phyloP scores from a whole-genome alignment of 1,140 invertebrate genomes.

The Drosophila punjabiensis region DNA sequence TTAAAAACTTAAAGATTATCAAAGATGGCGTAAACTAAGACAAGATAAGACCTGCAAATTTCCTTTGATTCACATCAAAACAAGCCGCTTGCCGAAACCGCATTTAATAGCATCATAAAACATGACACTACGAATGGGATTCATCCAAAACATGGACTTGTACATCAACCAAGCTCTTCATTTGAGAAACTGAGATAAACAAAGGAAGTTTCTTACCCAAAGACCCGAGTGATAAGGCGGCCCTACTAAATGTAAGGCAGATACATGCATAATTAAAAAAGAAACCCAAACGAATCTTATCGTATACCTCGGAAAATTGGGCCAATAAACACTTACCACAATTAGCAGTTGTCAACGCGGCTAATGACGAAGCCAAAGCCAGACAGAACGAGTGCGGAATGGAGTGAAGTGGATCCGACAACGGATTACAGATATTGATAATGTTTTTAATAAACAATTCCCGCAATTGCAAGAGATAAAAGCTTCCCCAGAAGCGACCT shows the following conservation, averaged over 20 bases:
- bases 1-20: not conserved
- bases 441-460: constrained; percentile 57
- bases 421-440: constrained; percentile 57
- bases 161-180: constrained; percentile 12
- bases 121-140: not conserved
- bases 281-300: constrained; percentile 47
- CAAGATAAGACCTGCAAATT: not conserved
- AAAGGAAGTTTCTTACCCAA: constrained; percentile 15
- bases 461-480: constrained; percentile 34
- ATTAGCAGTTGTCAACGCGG: constrained; percentile 48
- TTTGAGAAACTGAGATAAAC: constrained; percentile 22
- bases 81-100: constrained; percentile 1
- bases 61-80: not conserved
- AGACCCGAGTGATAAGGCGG: constrained; percentile 1
- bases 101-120: constrained; percentile 2
- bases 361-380: constrained; percentile 34
- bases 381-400: constrained; percentile 31
- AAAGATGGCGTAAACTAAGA: no score
- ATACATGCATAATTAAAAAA: constrained; percentile 60
- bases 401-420: constrained; percentile 39
- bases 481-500: not conserved
- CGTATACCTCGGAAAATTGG: constrained; percentile 44
- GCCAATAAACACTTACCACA: constrained; percentile 61
- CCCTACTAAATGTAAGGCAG: constrained; percentile 23
- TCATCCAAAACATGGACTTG: constrained; percentile 4